Percentiles rank a stretch among this genome's conserved stretches.
These are phyloP conservation scores for Ganaspis brasiliensis DNA, from an alignment of 2,888 invertebrate genomes.

Conservation along the genomic window DNA sequence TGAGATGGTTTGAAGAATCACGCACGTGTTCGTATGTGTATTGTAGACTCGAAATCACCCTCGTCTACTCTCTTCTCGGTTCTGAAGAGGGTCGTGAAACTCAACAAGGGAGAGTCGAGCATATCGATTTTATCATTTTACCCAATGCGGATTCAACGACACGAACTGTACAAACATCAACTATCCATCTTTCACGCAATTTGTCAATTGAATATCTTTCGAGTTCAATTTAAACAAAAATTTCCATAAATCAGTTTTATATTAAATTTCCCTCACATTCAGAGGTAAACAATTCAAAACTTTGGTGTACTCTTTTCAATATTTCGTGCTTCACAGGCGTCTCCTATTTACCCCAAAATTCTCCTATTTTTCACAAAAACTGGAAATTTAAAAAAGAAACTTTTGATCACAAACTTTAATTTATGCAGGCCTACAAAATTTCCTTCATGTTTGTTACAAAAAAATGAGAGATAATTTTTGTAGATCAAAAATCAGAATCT, in stretches of 20 bases:
- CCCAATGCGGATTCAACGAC: slow-evolving; percentile 30
- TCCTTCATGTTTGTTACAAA: no score
- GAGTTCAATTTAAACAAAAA: neutral
- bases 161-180: slow-evolving; percentile 29
- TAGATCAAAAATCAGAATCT: no score
- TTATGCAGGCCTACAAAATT: no score
- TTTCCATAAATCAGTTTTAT: neutral
- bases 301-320: no score
- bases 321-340: no score
- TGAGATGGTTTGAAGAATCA: slow-evolving; percentile 19
- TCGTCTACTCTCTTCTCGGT: slow-evolving; percentile 28
- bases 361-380: no score
- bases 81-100: slow-evolving; percentile 38
- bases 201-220: neutral
- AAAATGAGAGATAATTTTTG: no score
- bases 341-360: no score
- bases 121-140: slow-evolving; percentile 41
- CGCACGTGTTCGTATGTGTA: slow-evolving; percentile 11
- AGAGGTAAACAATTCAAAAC: no score
- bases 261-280: no score
- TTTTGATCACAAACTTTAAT: no score
- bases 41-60: slow-evolving; percentile 7
- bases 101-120: slow-evolving; percentile 35
- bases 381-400: no score
- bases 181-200: neutral